Conservation (phyloP, 1,140 invertebrate genomes). For the Schlechtendalia chinensis region DNA sequence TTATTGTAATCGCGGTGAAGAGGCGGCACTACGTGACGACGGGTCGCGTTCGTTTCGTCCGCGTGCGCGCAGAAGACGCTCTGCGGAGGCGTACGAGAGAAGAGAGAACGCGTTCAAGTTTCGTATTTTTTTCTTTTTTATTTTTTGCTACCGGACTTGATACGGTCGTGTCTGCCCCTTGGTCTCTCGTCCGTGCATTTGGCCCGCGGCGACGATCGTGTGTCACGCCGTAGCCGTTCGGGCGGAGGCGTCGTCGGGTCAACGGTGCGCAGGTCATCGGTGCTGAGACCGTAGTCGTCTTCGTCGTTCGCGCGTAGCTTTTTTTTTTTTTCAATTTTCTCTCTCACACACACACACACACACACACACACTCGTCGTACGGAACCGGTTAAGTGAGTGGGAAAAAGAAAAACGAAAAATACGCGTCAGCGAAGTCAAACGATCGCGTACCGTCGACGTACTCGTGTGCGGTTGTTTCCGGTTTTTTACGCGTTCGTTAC, state of each 20-base stretch:
- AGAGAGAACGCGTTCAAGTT: background rate
- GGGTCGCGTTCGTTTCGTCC: no score
- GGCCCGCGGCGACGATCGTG: slow-evolving; percentile 35
- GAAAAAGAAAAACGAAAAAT: no score
- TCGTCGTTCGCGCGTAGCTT: no score
- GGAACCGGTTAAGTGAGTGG: no score
- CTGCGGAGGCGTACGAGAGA: background rate
- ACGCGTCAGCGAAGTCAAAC: no score
- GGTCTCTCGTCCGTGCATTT: background rate
- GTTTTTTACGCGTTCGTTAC: no score
- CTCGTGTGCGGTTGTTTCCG: no score
- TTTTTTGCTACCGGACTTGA: slow-evolving; percentile 32
- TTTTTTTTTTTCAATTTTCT: no score
- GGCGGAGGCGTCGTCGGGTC: slow-evolving; percentile 3
- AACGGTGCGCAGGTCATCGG: slow-evolving; percentile 9
- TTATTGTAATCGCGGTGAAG: background rate
- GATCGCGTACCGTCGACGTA: no score
- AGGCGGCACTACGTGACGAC: no score
- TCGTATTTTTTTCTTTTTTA: background rate
- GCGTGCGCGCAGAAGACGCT: no score
- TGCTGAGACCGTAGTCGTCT: background rate
- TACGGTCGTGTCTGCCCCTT: slow-evolving; percentile 42
- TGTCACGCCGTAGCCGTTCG: slow-evolving; percentile 29
- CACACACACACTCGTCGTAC: no score
- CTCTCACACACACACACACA: background rate